Evolutionary conservation across 2,797 vertebrate genomes (phyloP).

Genomic region (Cirrhinus mrigala): DNA sequence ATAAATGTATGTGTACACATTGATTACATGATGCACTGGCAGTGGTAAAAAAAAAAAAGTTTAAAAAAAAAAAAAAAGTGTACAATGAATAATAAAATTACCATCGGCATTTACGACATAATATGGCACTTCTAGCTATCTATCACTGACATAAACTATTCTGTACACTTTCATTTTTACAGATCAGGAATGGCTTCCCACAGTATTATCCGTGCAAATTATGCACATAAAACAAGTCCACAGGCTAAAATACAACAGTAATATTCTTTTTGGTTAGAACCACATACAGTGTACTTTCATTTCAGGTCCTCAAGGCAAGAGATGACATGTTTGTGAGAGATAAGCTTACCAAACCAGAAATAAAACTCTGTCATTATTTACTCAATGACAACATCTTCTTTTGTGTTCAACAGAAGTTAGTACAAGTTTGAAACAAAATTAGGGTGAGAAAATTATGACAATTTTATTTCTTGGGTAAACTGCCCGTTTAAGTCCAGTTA

Average conservation of each 20-base stretch:
- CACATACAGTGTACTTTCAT: background rate
- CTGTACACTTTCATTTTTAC: background rate
- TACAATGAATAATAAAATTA: background rate
- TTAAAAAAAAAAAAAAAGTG: background rate
- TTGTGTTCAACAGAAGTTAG: background rate
- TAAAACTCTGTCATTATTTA: background rate
- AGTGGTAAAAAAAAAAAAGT: background rate
- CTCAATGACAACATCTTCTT: background rate
- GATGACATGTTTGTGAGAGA: background rate
- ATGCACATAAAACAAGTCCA: background rate
- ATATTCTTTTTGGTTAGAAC: background rate
- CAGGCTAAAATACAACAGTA: background rate
- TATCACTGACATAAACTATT: background rate
- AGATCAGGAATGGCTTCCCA: background rate
- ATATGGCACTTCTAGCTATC: background rate
- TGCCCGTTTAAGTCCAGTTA: background rate
- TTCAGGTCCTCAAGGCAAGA: background rate
- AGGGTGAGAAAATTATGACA: background rate
- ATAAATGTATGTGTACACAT: background rate
- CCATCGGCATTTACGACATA: background rate
- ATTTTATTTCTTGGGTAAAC: background rate
- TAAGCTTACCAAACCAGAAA: background rate
- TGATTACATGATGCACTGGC: background rate
- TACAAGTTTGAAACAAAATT: background rate
- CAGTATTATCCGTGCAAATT: background rate